phyloP scores from a whole-genome alignment of 2,797 vertebrate species.

The Naso thynnoides region DNA sequence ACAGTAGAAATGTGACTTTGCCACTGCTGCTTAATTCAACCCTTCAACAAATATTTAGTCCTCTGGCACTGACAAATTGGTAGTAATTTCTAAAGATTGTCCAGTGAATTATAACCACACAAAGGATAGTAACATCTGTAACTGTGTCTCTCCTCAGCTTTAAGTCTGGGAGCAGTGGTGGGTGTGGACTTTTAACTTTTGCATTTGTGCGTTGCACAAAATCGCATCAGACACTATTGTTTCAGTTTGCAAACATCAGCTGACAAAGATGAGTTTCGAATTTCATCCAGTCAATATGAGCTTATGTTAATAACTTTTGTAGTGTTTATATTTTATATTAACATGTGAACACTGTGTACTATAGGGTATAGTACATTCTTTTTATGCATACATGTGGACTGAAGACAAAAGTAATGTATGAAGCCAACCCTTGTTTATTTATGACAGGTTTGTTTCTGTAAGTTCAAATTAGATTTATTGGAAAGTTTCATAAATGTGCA shows the following conservation, averaged over 20 bases:
- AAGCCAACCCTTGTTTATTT: too few species aligned
- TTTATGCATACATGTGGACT: too few species aligned
- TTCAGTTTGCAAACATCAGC: neutral
- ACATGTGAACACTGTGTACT: neutral
- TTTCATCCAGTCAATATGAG: neutral
- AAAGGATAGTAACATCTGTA: too few species aligned
- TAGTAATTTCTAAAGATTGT: neutral
- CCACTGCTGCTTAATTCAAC: neutral
- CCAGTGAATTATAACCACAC: too few species aligned
- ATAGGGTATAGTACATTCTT: too few species aligned
- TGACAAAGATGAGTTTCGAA: neutral
- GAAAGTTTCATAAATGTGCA: too few species aligned
- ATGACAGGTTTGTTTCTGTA: too few species aligned
- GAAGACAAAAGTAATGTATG: too few species aligned
- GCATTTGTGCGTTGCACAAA: slow-evolving; percentile 4
- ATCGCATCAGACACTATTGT: neutral
- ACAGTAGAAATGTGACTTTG: neutral
- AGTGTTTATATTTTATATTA: neutral
- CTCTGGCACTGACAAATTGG: neutral
- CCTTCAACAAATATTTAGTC: neutral
- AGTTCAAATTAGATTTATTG: too few species aligned
- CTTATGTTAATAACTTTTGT: neutral
- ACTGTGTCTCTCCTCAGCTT: neutral
- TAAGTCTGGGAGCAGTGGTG: neutral
- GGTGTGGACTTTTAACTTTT: slow-evolving; percentile 23